Evolutionary conservation across 2,888 invertebrate species (phyloP), one percentile per base, ranked within the genome.

Genomic region (Crocallis elinguaria): DNA sequence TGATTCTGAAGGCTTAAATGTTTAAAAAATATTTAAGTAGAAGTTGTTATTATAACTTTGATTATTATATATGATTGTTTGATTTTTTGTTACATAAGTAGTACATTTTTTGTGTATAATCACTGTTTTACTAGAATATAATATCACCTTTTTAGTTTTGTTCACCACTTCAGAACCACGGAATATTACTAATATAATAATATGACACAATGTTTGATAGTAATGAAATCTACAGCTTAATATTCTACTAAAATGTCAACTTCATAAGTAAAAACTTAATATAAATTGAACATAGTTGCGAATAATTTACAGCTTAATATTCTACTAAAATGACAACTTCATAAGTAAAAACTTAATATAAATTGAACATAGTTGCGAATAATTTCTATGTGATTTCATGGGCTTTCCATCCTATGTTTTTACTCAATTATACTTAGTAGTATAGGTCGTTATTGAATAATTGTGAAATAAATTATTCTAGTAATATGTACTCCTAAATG

Each of bases 221-320:
- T 32, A 12, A 39, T 30, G 61, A 64, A 52, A 62, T 54, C 49
- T 41, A 62, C 46, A 52, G 27, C 41, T 45, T 52, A 51, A 51
- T 50, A 57, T 41, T 19, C 59, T 19, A 51, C 53, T 58, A 45
- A 38, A 49, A 50, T 11, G 23, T 39, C 21, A 48, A 51, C 49
- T 17, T 58, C 21, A 62, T 56, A 53, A 56, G 46, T 45, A 38
- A 27, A 36, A 51, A 53, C 53, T 51, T 50, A 56, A 58, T 59
- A 56, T 56, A 58, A 56, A 56, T 13, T 36, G 39, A 38, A 32
- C 8, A 14, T 33, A 29, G 38, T 12, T 55, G 52, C 37, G 55
- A 57, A 60, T 57, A 60, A 49, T 60, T 56, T 42, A n/a, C n/a
- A n/a, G n/a, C n/a, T n/a, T n/a, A n/a, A n/a, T 50, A 57, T 41